Evolutionary conservation across 2,888 invertebrate genomes (phyloP).

Genomic region (Melanargia galathea): DNA sequence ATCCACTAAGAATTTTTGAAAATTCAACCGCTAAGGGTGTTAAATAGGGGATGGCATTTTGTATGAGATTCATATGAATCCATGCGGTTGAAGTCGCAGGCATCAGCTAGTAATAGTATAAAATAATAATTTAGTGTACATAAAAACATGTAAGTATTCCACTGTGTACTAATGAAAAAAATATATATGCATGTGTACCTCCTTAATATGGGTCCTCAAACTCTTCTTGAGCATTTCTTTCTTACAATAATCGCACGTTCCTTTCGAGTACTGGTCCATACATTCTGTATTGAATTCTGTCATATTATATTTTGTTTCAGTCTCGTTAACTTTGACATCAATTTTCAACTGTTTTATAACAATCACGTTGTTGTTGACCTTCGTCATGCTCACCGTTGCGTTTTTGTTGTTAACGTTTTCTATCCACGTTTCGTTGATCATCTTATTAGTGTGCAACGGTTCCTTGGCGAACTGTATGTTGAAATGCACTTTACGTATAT

Average conservation of each 20-base stretch:
- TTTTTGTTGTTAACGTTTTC: conserved; percentile 55
- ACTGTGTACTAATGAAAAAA: no score
- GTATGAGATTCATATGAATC: no score
- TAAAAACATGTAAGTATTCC: no score
- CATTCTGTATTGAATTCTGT: conserved; percentile 44
- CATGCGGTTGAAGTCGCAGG: no score
- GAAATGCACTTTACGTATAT: conserved; percentile 60
- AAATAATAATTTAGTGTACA: no score
- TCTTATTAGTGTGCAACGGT: conserved; percentile 46
- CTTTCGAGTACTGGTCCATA: conserved; percentile 52
- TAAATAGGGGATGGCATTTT: no score
- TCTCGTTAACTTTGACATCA: conserved; percentile 31
- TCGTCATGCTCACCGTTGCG: conserved; percentile 63
- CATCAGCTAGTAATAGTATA: no score
- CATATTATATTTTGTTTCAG: conserved; percentile 27
- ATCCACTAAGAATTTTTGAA: no score
- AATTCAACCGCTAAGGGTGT: no score
- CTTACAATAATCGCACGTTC: conserved; percentile 65
- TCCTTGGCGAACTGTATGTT: conserved; percentile 47
- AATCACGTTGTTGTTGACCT: conserved; percentile 60
- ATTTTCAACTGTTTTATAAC: conserved; percentile 51
- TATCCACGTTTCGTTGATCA: conserved; percentile 64
- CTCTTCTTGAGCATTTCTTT: conserved; percentile 73
- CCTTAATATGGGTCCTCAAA: conserved; percentile 59
- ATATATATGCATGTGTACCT: conserved; percentile 60